These are phyloP conservation scores for Selene dorsalis DNA, from an alignment of 2,797 vertebrate genomes.

Conservation along the genomic window DNA sequence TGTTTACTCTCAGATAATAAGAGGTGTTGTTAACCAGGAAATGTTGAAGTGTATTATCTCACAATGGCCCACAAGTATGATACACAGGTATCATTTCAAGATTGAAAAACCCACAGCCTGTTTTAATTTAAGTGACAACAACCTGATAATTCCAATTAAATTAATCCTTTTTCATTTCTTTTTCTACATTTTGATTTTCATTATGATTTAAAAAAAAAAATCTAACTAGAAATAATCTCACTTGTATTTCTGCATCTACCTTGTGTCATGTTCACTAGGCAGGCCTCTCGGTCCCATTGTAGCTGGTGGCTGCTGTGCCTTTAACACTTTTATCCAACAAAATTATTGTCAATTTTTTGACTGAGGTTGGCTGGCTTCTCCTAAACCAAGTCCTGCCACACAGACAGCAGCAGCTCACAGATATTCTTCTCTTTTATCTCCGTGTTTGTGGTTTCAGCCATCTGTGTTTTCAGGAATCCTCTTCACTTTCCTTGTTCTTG, in stretches of 20 bases:
- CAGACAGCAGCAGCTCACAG: constrained; percentile 38
- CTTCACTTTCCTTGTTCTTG: constrained; percentile 54
- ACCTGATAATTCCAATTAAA: neutral
- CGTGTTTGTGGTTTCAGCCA: constrained; percentile 46
- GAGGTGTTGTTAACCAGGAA: constrained; percentile 6
- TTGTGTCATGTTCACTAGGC: constrained; percentile 12
- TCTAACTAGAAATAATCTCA: constrained; percentile 10
- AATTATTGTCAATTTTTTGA: constrained; percentile 21
- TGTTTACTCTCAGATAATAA: neutral
- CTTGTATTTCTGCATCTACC: constrained; percentile 10
- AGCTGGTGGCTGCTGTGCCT: constrained; percentile 1
- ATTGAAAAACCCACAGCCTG: neutral
- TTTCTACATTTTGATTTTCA: neutral
- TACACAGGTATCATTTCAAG: constrained; percentile 3
- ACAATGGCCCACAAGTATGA: neutral
- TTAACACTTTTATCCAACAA: constrained; percentile 16
- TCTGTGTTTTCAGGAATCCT: constrained; percentile 64
- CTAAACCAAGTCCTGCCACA: constrained; percentile 27
- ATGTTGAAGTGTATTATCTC: neutral
- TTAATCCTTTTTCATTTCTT: constrained; percentile 14
- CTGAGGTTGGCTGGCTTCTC: constrained; percentile 38
- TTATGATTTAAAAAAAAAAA: neutral
- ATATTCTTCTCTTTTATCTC: constrained; percentile 50
- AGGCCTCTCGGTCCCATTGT: constrained; percentile 3
- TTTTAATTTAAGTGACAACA: constrained; percentile 5